phyloP scores from a whole-genome alignment of 2,113 vertebrate species.

The Bos indicus region DNA sequence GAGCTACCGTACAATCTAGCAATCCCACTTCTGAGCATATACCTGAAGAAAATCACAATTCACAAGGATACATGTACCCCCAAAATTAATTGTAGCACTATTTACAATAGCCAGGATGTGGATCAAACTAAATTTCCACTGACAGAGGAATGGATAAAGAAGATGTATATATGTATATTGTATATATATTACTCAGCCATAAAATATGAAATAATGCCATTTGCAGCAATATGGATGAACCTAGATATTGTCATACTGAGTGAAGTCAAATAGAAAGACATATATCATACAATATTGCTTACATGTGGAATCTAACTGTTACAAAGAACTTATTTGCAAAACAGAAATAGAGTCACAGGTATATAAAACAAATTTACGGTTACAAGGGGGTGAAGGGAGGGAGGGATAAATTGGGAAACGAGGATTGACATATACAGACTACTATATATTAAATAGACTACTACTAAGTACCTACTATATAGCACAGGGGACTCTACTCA shows the following conservation, averaged over 20 bases:
- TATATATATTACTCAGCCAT: background rate
- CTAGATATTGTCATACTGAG: background rate
- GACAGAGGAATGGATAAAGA: background rate
- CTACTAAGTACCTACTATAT: background rate
- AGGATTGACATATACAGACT: background rate
- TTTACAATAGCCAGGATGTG: background rate
- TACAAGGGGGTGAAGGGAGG: background rate
- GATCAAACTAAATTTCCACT: background rate
- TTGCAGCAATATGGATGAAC: background rate
- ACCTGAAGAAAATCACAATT: background rate
- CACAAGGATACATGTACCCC: background rate
- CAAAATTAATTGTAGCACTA: background rate
- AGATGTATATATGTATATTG: background rate
- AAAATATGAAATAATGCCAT: background rate
- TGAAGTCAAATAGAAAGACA: background rate
- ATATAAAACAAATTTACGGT: background rate
- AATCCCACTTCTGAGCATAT: background rate
- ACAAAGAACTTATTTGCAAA: background rate
- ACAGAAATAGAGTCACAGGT: background rate
- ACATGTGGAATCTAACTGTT: background rate
- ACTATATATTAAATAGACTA: background rate
- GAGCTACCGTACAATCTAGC: background rate
- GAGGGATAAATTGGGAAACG: background rate
- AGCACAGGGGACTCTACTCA: background rate
- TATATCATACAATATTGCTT: background rate